Evolutionary conservation across 1,140 invertebrate genomes (phyloP), one percentile per base, ranked within the genome.

Genomic region (Bactericera cockerelli): DNA sequence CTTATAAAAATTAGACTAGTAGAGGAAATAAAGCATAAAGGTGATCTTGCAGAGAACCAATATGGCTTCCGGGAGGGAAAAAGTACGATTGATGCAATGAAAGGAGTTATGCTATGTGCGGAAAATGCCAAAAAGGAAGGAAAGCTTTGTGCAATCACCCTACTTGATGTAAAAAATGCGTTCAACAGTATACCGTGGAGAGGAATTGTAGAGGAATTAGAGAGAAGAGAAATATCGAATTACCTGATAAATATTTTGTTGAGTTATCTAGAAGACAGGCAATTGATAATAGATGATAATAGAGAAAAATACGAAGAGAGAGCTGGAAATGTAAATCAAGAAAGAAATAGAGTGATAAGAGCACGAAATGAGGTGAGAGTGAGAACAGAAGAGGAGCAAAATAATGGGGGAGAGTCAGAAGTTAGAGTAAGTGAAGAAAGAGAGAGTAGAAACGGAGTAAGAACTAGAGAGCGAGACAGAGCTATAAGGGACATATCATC

Each of bases 61-160:
- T 58, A 39, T 24, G 57, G 57, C 1, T 58, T 58, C 14, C 6
- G 57, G 0, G 39, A 22, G 24, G 33, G 57, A 6, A 38, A 39
- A 24, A 38, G 33, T 1, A 58, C 57, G 8, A 21, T 58, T 1
- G 57, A 58, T 22, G 57, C 57, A 10, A 19, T 58, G 8, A 39
- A 24, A 11, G n/a, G 19, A 14, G 57, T 22, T 6, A 13, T 58
- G 2, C 28, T 11, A 1, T n/a, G 39, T 0, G 28, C 4, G 13
- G 28, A 31, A 31, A 31, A 6, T 6, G 28, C 4, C 4, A 49
- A 49, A n/a, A 49, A 16, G 19, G 42, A 16, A 16, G n/a, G 42
- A 16, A 22, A 49, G 19, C 6, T 49, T 49, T 49, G 42, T 22
- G 3, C 19, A 8, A 10, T 49, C 6, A 49, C 19, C 19, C 6